Evolutionary conservation across 2,797 vertebrate genomes (phyloP).

Genomic region (Chelmon rostratus): DNA sequence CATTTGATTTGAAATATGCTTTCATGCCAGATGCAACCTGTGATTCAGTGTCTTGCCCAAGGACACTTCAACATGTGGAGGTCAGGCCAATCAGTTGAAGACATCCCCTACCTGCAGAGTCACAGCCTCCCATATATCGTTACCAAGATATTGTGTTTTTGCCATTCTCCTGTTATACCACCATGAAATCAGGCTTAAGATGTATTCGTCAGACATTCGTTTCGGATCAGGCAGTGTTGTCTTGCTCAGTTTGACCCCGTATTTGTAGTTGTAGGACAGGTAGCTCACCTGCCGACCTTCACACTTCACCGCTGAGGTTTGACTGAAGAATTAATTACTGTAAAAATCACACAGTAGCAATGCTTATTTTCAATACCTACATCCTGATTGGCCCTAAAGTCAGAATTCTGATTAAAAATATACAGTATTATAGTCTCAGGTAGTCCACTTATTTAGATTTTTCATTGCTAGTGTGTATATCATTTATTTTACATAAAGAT

Average conservation of each 20-base stretch:
- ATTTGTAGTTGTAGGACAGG: background rate
- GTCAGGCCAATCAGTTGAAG: no score
- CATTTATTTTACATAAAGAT: background rate
- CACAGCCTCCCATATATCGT: no score
- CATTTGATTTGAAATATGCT: no score
- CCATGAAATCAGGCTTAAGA: background rate
- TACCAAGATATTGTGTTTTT: no score
- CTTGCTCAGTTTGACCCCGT: background rate
- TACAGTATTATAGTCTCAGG: background rate
- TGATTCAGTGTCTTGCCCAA: no score
- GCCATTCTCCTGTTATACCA: background rate
- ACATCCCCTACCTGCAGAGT: no score
- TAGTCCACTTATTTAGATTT: no score
- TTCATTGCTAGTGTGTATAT: background rate
- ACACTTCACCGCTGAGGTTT: no score
- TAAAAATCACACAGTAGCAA: background rate
- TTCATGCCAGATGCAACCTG: no score
- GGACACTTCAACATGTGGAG: no score
- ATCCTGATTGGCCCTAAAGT: background rate
- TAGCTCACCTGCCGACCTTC: no score
- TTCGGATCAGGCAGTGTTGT: background rate
- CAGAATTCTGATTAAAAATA: background rate
- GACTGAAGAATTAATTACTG: background rate
- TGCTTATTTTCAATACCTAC: background rate
- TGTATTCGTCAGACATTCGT: background rate